Conservation (phyloP, 2,888 invertebrate species). For the Sinotaia quadrata region DNA sequence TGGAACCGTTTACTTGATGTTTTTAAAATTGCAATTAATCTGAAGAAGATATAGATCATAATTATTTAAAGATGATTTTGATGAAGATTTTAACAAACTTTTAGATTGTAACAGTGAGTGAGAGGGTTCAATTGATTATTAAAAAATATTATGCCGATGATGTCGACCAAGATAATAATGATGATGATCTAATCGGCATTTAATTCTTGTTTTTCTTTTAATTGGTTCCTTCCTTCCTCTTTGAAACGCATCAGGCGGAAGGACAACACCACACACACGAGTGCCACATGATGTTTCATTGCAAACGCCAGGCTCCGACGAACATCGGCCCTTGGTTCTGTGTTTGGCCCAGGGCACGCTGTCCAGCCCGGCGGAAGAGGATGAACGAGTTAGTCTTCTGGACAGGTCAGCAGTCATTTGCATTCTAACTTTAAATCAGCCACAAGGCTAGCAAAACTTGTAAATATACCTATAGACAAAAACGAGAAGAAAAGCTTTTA, state of each 20-base stretch:
- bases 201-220: too few species aligned
- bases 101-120: not conserved
- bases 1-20: too few species aligned
- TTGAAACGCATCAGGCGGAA: too few species aligned
- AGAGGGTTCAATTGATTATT: too few species aligned
- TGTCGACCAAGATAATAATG: too few species aligned
- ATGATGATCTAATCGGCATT: not conserved
- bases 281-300: conserved; percentile 47
- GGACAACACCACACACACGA: conserved; percentile 53
- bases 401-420: conserved; percentile 52
- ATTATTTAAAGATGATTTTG: not conserved
- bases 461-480: too few species aligned
- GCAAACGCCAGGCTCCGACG: conserved; percentile 56
- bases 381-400: conserved; percentile 58
- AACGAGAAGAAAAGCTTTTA: too few species aligned
- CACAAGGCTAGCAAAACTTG: too few species aligned
- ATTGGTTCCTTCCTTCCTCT: too few species aligned
- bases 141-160: too few species aligned
- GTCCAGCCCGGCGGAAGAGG: conserved; percentile 51
- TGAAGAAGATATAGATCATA: too few species aligned
- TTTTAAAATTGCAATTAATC: too few species aligned
- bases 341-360: conserved; percentile 47
- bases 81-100: not conserved
- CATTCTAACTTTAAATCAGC: not conserved
- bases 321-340: conserved; percentile 54